Evolutionary conservation across 2,113 vertebrate genomes (phyloP).

Genomic region (Xenopus borealis): DNA sequence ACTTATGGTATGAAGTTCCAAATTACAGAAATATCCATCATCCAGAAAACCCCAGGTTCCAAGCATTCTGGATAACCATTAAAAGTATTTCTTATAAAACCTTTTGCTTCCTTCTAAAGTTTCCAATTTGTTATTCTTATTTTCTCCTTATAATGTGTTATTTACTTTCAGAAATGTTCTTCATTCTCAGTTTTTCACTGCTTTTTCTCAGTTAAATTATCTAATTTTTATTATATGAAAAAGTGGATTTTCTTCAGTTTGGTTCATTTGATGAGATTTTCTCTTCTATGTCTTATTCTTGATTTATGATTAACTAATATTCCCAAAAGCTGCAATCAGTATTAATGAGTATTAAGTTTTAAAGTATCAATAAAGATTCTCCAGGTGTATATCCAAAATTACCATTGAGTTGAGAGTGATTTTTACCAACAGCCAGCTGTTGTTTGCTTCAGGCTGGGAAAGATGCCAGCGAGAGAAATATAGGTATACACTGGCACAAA

Average conservation of each 20-base stretch:
- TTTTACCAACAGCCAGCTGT: conserved; percentile 45
- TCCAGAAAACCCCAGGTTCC: no score
- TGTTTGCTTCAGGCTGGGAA: conserved; percentile 37
- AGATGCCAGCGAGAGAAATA: conserved; percentile 29
- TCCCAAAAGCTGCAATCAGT: conserved; percentile 44
- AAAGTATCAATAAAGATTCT: conserved; percentile 48
- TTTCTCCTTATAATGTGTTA: not conserved
- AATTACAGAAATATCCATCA: no score
- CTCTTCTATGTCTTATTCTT: conserved; percentile 16
- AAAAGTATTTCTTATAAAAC: no score
- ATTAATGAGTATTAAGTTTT: conserved; percentile 47
- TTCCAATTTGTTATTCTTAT: not conserved
- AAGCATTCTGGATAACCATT: no score
- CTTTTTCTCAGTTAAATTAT: not conserved
- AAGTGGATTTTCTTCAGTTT: conserved; percentile 5
- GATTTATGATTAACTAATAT: conserved; percentile 40
- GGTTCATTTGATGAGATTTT: conserved; percentile 38
- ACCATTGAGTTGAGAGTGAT: conserved; percentile 45
- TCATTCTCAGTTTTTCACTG: not conserved
- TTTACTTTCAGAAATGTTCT: not conserved
- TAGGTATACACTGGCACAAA: conserved; percentile 37
- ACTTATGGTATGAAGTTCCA: no score
- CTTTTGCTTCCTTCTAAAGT: no score
- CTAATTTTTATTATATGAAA: not conserved
- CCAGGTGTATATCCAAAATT: conserved; percentile 46